phyloP scores from a whole-genome alignment of 2,797 vertebrate species.

The Lepus townsendii region DNA sequence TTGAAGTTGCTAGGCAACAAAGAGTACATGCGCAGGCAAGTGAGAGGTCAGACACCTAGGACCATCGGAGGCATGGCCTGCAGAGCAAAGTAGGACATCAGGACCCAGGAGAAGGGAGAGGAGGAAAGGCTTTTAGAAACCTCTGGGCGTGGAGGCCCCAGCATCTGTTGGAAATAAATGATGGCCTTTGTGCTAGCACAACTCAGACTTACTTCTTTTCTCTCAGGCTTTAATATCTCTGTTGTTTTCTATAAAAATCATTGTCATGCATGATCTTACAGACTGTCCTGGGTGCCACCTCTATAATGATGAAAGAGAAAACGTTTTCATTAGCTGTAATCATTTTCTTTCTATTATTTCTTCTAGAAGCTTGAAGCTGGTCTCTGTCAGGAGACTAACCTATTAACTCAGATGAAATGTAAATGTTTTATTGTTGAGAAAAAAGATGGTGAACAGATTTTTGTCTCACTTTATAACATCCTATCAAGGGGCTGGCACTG shows the following conservation, averaged over 20 bases:
- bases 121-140: not conserved
- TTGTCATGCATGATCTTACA: not conserved
- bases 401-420: not conserved
- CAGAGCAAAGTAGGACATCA: fast-evolving
- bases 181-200: not conserved
- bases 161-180: not conserved
- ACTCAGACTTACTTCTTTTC: not conserved
- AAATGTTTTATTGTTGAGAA: not conserved
- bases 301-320: not conserved
- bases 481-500: too few species aligned
- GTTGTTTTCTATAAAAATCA: not conserved
- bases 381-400: not conserved
- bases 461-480: not conserved
- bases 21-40: not conserved
- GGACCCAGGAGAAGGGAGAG: not conserved
- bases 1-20: not conserved
- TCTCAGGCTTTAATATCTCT: not conserved
- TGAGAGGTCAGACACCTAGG: fast-evolving
- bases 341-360: not conserved
- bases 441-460: not conserved
- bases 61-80: too few species aligned
- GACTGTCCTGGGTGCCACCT: not conserved
- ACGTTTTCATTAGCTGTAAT: not conserved
- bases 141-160: not conserved
- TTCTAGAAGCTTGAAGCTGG: not conserved